phyloP scores from a whole-genome alignment of 1,140 invertebrate genomes.

The Coenobita brevimanus region DNA sequence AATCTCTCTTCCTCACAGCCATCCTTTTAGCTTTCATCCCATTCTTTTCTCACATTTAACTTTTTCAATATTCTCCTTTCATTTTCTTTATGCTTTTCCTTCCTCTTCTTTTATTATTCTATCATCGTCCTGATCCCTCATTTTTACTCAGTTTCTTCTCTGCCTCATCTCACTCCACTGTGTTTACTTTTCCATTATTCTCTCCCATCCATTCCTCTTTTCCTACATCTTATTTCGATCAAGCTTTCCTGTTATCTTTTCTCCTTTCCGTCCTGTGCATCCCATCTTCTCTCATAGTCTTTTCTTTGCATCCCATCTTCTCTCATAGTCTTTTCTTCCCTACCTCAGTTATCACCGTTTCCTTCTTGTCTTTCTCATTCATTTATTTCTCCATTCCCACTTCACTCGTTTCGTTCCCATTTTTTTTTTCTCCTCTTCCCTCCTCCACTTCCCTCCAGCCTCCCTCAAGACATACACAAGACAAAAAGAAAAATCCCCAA shows the following conservation, averaged over 20 bases:
- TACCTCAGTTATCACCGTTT: background rate
- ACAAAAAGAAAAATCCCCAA: background rate
- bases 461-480: too few species aligned
- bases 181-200: background rate
- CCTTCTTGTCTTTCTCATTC: background rate
- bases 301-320: background rate
- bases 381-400: too few species aligned
- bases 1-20: background rate
- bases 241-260: background rate
- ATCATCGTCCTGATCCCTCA: background rate
- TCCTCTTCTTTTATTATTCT: background rate
- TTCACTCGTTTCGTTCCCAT: background rate
- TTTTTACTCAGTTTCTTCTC: background rate
- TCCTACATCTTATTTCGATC: background rate
- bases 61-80: background rate
- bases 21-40: background rate
- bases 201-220: background rate
- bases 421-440: background rate
- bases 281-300: background rate
- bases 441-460: background rate
- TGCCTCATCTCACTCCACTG: background rate
- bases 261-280: background rate
- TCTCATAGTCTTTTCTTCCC: background rate
- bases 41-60: background rate
- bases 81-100: background rate